These are phyloP conservation scores for Podarcis lilfordi DNA, from an alignment of 2,797 vertebrate species.

Conservation along the genomic window DNA sequence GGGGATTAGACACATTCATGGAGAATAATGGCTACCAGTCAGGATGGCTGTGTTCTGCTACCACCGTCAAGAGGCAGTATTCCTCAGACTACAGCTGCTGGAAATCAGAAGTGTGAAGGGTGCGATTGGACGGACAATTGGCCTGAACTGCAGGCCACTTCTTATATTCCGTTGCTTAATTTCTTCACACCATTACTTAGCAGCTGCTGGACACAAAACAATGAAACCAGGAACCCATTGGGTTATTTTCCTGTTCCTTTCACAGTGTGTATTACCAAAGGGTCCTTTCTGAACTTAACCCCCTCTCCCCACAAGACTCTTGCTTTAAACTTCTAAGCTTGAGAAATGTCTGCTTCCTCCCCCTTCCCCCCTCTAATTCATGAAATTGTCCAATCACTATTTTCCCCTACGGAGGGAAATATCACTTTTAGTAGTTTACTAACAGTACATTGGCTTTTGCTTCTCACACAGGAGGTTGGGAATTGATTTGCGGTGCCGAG, in stretches of 20 bases:
- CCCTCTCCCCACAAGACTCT: background rate
- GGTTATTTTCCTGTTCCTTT: background rate
- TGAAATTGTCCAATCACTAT: slow-evolving; percentile 32
- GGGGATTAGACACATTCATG: no score
- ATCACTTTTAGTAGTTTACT: slow-evolving; percentile 64
- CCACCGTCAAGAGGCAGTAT: no score
- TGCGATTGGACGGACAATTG: no score
- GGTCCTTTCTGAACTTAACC: background rate
- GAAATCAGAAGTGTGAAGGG: no score
- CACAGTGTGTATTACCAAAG: background rate
- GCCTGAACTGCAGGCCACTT: background rate
- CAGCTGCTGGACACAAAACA: background rate
- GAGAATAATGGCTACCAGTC: no score
- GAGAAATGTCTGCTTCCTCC: background rate
- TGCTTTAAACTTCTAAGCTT: background rate
- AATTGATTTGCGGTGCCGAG: slow-evolving; percentile 51
- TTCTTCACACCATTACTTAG: background rate
- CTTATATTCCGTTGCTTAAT: background rate
- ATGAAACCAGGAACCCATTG: background rate
- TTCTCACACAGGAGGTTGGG: slow-evolving; percentile 56
- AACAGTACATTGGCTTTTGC: slow-evolving; percentile 60
- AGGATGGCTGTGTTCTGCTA: no score
- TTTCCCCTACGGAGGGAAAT: slow-evolving; percentile 59
- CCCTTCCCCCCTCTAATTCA: background rate
- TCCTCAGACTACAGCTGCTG: no score